A percentile compares a stretch with the other conserved stretches of the same genome.
phyloP scores from a whole-genome alignment of 2,888 invertebrate species.

The Endotricha flammealis region DNA sequence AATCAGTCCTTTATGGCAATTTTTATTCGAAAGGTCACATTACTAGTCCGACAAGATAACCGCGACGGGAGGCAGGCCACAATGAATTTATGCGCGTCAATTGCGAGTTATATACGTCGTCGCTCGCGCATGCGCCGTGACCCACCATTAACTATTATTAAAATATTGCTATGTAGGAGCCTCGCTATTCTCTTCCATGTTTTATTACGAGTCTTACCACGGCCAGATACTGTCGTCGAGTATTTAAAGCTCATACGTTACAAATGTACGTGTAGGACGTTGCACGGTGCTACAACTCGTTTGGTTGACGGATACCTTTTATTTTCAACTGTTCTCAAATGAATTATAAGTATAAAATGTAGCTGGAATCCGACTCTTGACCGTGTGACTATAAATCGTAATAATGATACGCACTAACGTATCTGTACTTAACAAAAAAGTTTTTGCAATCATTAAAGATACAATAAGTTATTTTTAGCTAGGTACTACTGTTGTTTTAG shows the following conservation, averaged over 20 bases:
- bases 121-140: constrained; percentile 62
- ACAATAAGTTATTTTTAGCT: constrained; percentile 8
- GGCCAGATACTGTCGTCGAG: constrained; percentile 69
- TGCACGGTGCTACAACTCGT: constrained; percentile 39
- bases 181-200: constrained; percentile 69
- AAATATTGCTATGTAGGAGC: constrained; percentile 72
- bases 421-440: constrained; percentile 37
- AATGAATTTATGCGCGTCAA: constrained; percentile 70
- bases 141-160: constrained; percentile 76
- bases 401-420: constrained; percentile 41
- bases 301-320: constrained; percentile 40
- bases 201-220: constrained; percentile 61
- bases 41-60: constrained; percentile 31
- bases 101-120: constrained; percentile 70
- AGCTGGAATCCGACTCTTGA: constrained; percentile 51
- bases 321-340: constrained; percentile 58
- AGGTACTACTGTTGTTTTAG: constrained; percentile 2
- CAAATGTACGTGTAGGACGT: constrained; percentile 65
- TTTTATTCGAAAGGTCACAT: constrained; percentile 48
- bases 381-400: constrained; percentile 58
- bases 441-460: constrained; percentile 41
- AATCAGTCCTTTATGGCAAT: constrained; percentile 40
- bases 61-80: constrained; percentile 49
- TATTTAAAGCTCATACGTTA: constrained; percentile 70
- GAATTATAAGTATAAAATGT: constrained; percentile 64